phyloP scores from a whole-genome alignment of 2,113 vertebrate species.

The Symphodus melops region DNA sequence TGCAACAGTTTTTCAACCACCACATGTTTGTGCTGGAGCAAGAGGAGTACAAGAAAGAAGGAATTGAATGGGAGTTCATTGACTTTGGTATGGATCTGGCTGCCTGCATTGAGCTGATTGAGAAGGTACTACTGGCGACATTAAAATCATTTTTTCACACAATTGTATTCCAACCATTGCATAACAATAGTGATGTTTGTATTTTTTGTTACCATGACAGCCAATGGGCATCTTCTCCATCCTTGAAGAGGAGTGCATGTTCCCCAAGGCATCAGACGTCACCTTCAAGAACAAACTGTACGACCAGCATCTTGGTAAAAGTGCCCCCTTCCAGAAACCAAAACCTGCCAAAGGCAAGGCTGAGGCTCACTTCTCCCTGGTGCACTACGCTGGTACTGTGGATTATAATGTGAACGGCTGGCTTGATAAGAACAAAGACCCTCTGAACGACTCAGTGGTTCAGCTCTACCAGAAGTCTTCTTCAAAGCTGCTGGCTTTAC shows the following conservation, averaged over 20 bases:
- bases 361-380: constrained; percentile 88
- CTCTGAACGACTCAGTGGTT: constrained; percentile 90
- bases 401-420: constrained; percentile 90
- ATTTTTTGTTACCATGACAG: constrained; percentile 66
- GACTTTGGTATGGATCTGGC: constrained; percentile 91
- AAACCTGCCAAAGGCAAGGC: constrained; percentile 88
- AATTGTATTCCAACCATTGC: no score
- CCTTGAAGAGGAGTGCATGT: constrained; percentile 84
- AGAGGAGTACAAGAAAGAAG: constrained; percentile 92
- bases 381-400: constrained; percentile 88
- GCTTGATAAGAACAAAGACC: constrained; percentile 94
- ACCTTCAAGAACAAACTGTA: constrained; percentile 92
- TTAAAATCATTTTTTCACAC: no score
- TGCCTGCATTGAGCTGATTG: constrained; percentile 92
- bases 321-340: constrained; percentile 90
- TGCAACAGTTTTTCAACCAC: constrained; percentile 94
- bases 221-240: constrained; percentile 84
- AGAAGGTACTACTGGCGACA: no score
- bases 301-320: constrained; percentile 91
- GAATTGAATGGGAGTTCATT: constrained; percentile 91
- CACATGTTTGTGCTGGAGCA: constrained; percentile 92
- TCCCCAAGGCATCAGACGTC: constrained; percentile 75
- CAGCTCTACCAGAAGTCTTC: constrained; percentile 81
- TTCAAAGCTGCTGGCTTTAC: constrained; percentile 53
- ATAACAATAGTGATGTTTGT: background rate